Percentiles rank a stretch among this genome's conserved stretches.
Evolutionary conservation across 2,113 vertebrate species (phyloP).

Genomic region (Pseudorasbora parva): DNA sequence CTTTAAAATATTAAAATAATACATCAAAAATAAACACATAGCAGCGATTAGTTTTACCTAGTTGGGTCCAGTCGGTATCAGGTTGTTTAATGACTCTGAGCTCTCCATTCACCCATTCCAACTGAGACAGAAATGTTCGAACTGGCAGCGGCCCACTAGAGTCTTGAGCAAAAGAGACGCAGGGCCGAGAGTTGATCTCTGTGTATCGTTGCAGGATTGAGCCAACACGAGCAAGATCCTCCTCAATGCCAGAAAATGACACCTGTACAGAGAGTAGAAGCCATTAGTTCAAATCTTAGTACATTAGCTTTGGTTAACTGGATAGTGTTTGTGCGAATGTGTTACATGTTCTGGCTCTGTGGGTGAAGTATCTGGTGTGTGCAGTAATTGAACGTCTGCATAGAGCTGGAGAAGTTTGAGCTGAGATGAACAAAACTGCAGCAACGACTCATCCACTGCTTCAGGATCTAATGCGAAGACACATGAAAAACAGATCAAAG

Average conservation of each 20-base stretch:
- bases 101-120: constrained; percentile 83
- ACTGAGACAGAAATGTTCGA: constrained; percentile 86
- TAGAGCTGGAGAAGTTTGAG: constrained; percentile 89
- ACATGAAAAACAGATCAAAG: constrained; percentile 32
- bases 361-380: constrained; percentile 65
- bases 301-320: neutral
- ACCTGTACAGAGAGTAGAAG: neutral
- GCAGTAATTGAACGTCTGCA: constrained; percentile 82
- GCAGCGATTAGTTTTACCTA: constrained; percentile 64
- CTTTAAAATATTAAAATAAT: too few species aligned
- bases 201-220: constrained; percentile 83
- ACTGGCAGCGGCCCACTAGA: constrained; percentile 72
- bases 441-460: constrained; percentile 84
- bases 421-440: constrained; percentile 86
- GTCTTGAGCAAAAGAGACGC: constrained; percentile 82
- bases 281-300: neutral
- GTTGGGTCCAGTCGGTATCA: constrained; percentile 73
- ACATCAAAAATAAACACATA: neutral
- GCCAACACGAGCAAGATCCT: constrained; percentile 80
- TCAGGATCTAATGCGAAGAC: constrained; percentile 79
- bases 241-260: constrained; percentile 74
- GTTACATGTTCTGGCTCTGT: constrained; percentile 61
- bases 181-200: constrained; percentile 74
- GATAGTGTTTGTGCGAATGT: constrained; percentile 36
- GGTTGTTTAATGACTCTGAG: constrained; percentile 72